Evolutionary conservation across 2,113 vertebrate species (phyloP), one percentile per base, ranked within the genome.

Genomic region (Ammodytes dubius): DNA sequence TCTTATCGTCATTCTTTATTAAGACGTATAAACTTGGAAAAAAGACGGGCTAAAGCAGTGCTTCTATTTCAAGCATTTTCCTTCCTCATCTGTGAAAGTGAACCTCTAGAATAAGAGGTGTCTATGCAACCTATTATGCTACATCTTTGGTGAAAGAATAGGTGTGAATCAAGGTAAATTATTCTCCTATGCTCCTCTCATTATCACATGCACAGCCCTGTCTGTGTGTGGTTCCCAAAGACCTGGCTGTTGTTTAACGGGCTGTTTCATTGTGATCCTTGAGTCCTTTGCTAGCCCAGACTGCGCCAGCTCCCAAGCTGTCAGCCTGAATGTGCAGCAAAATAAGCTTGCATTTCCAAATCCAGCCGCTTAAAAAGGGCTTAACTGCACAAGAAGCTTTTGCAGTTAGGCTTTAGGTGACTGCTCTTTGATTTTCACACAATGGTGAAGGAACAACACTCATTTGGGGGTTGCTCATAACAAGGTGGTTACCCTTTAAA

Each of bases 381-480:
- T 90, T 84, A 92, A 71, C 79, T 69, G 46, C 88, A 81, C 70
- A 83, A 89, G 79, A 57, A 76, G 87, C 78, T 84, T 88, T 86
- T 49, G 77, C 71, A 57, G 65, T 61, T 71, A 68, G 27, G 75
- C 67, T 70, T 74, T 56, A 66, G 57, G 82, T 70, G 74, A 81
- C 56, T 49, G 58, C 58, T 64, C 75, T 83, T 77, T 70, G 60
- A 78, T 86, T 71, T 81, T 40, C 53, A 76, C 27, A 49, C 53
- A 77, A 27, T 49, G 71, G 19, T 43, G 12, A 68, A 72, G 35
- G 27, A 78, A 60, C 37, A 77, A 72, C 42, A 54, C 15, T 46
- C 59, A 37, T 5, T 61, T 35, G 11, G 11, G 10, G 27, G 27
- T 27, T 19, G 35, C 46, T 42, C 12, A 13, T 40, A 27, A 8